Evolutionary conservation across 35 echinoderm and acorn worm genomes (phyloP).

Genomic region (Apostichopus californicus): DNA sequence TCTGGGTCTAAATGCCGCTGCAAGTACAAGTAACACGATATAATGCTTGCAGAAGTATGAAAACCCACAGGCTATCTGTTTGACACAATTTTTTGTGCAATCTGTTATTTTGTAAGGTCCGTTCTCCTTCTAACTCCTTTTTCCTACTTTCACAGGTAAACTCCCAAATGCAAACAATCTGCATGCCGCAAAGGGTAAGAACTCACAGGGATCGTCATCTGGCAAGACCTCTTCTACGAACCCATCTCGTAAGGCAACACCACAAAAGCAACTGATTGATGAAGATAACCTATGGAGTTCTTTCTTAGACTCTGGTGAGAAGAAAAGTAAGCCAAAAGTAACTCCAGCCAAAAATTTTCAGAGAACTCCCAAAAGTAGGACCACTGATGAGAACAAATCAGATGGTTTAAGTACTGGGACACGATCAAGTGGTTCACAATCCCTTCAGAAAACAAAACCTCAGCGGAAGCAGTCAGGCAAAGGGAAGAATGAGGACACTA

Average conservation of each 20-base stretch:
- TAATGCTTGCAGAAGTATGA: too few species aligned
- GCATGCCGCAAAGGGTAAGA: background rate
- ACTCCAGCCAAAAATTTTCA: slow-evolving; percentile 14
- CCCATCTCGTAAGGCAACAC: slow-evolving; percentile 31
- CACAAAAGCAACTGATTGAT: slow-evolving; percentile 40
- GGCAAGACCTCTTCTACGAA: background rate
- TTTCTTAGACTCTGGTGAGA: slow-evolving; percentile 55
- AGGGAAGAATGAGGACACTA: slow-evolving; percentile 33
- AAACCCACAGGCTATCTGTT: too few species aligned
- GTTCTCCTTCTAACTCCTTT: too few species aligned
- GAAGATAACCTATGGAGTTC: slow-evolving; percentile 85
- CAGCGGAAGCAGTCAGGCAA: slow-evolving; percentile 54
- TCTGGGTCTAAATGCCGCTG: too few species aligned
- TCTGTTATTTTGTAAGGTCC: too few species aligned
- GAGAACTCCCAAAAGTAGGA: slow-evolving; percentile 29
- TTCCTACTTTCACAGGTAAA: background rate
- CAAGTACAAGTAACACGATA: too few species aligned
- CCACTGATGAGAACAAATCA: slow-evolving; percentile 14
- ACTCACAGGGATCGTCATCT: background rate
- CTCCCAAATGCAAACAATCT: background rate
- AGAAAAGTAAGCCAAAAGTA: slow-evolving; percentile 57
- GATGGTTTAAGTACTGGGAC: background rate
- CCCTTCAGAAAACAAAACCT: slow-evolving; percentile 42
- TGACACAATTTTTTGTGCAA: background rate
- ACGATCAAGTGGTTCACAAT: background rate